Conservation (phyloP, 2,888 invertebrate genomes). For the Hypena proboscidalis region DNA sequence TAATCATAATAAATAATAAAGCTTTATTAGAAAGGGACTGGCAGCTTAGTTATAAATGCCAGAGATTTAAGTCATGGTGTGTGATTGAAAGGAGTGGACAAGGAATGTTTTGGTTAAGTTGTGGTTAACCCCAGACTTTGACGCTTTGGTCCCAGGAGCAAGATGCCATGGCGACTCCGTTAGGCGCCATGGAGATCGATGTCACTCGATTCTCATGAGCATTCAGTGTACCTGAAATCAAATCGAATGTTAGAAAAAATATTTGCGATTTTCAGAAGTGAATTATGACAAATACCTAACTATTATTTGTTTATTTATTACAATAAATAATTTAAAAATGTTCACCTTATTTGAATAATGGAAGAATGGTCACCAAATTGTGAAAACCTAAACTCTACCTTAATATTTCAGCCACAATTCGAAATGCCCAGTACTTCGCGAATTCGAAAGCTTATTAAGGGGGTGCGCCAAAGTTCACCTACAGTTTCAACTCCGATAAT, state of each 20-base stretch:
- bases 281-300: too few species aligned
- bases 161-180: slow-evolving; percentile 94
- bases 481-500: too few species aligned
- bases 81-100: neutral
- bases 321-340: too few species aligned
- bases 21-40: slow-evolving; percentile 26
- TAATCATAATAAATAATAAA: slow-evolving; percentile 14
- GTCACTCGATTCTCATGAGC: slow-evolving; percentile 96
- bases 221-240: slow-evolving; percentile 87
- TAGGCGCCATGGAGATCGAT: slow-evolving; percentile 92
- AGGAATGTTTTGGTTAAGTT: neutral
- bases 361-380: too few species aligned
- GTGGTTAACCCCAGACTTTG: slow-evolving; percentile 92
- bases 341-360: too few species aligned
- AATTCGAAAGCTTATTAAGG: too few species aligned
- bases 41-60: slow-evolving; percentile 8
- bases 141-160: slow-evolving; percentile 97
- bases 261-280: too few species aligned
- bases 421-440: too few species aligned
- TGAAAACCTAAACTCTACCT: too few species aligned
- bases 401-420: too few species aligned
- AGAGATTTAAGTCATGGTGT: slow-evolving; percentile 1
- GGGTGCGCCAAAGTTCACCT: too few species aligned
- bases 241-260: neutral
- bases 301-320: too few species aligned